Evolutionary conservation across 2,888 invertebrate species (phyloP).

Genomic region (Neocrepidodera transversa): DNA sequence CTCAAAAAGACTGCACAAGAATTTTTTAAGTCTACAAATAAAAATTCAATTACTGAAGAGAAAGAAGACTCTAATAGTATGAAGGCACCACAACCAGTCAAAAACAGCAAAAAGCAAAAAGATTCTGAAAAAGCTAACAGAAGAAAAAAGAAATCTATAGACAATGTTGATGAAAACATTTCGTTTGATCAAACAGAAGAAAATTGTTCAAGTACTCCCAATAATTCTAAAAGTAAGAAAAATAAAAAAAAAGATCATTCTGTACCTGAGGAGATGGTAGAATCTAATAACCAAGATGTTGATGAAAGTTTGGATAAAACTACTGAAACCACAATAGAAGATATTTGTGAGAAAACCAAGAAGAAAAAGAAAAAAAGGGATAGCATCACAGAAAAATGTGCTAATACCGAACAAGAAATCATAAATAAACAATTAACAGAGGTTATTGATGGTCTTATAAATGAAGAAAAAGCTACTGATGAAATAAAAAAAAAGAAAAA

Average conservation of each 20-base stretch:
- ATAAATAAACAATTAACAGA: not conserved
- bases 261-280: not conserved
- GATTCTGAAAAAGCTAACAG: not conserved
- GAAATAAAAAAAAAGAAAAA: constrained; percentile 26
- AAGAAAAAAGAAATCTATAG: not conserved
- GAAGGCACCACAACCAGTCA: not conserved
- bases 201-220: constrained; percentile 11
- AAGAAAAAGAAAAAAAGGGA: too few relatives aligned
- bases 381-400: too few relatives aligned
- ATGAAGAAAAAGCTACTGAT: not conserved
- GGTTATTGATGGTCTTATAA: not conserved
- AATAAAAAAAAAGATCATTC: constrained; percentile 16
- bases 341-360: too few relatives aligned
- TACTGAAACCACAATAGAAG: too few relatives aligned
- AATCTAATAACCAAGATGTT: not conserved
- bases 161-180: constrained; percentile 2
- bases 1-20: constrained; percentile 6
- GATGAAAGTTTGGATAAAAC: constrained; percentile 1
- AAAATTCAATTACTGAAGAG: not conserved
- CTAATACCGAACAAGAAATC: too few relatives aligned
- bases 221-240: constrained; percentile 16
- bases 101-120: not conserved
- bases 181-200: not conserved
- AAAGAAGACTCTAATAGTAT: constrained; percentile 10
- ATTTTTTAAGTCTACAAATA: not conserved